Evolutionary conservation across 2,888 invertebrate species (phyloP), one percentile per base, ranked within the genome.

Genomic region (Pseudococcus viburni): DNA sequence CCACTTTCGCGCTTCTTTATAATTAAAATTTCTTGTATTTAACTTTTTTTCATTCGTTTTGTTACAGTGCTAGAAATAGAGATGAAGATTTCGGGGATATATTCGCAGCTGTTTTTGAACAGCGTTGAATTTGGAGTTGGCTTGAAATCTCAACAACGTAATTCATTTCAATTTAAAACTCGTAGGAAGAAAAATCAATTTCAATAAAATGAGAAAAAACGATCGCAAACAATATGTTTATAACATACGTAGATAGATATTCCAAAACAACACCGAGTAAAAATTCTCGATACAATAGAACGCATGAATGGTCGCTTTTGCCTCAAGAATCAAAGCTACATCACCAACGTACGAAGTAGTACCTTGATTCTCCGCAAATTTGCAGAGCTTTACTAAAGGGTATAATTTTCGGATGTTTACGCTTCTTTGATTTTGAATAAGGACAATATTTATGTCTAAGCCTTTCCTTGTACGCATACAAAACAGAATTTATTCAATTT

Each of bases 341-440:
- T 42, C 42, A n/a, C 80, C 80, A 59, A 8, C 84, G 19, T 84
- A 33, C 26, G 26, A 33, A 84, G 19, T 84, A 84, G 59, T 85
- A 85, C 59, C 85, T 85, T 39, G 85, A 39, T 59, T 51, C 85
- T 85, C 59, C 68, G 86, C 42, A 80, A 59, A 68, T 64, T 42
- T n/a, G 42, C 17, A 86, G n/a, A 64, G 42, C 59, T 86, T 86
- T 42, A 86, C 64, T 64, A 86, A 86, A 59, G 86, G 86, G 86
- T 86, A 86, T 59, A 86, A 86, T 64, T 86, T 86, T 86, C 42
- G 86, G 68, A 86, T 86, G 42, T 64, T 86, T 86, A 59, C 86
- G 86, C 86, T 86, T 86, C 86, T 86, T 59, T 64, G 86, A 86
- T 86, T 86, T 64, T 55, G 64, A 86, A 86, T 68, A 86, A 86